phyloP scores from a whole-genome alignment of 2,888 invertebrate genomes.

The Pecten maximus region DNA sequence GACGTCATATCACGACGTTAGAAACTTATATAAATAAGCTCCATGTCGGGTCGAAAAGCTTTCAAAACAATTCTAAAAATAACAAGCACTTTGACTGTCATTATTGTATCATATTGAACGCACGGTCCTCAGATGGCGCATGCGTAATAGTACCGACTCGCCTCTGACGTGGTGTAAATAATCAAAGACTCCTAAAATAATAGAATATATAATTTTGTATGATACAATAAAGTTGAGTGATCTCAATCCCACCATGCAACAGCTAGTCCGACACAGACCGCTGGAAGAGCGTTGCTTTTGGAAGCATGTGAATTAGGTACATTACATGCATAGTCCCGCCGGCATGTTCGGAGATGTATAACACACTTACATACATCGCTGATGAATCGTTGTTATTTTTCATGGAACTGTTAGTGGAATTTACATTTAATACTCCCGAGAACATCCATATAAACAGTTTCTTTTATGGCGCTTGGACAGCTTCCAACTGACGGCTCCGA shows the following conservation, averaged over 20 bases:
- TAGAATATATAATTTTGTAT: background rate
- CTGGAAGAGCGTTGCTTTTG: background rate
- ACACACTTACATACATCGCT: background rate
- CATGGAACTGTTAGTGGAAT: constrained; percentile 8
- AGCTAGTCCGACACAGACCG: background rate
- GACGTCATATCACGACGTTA: background rate
- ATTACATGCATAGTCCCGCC: background rate
- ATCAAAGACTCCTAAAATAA: background rate
- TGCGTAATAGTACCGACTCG: background rate
- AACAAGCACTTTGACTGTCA: background rate
- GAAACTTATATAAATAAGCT: background rate
- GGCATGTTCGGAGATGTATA: background rate
- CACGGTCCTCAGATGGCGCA: background rate
- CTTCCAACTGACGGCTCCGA: background rate
- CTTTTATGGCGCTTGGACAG: background rate
- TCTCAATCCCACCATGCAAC: background rate
- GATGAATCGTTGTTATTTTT: constrained; percentile 35
- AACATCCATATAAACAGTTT: background rate
- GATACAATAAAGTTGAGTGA: background rate
- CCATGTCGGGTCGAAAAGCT: background rate
- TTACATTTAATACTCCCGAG: constrained; percentile 12
- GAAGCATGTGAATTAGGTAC: background rate
- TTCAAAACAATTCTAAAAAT: background rate
- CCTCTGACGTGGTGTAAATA: background rate
- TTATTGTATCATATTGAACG: background rate